These are phyloP conservation scores for Drosophila yakuba DNA, from an alignment of 1,140 invertebrate species.

Conservation along the genomic window DNA sequence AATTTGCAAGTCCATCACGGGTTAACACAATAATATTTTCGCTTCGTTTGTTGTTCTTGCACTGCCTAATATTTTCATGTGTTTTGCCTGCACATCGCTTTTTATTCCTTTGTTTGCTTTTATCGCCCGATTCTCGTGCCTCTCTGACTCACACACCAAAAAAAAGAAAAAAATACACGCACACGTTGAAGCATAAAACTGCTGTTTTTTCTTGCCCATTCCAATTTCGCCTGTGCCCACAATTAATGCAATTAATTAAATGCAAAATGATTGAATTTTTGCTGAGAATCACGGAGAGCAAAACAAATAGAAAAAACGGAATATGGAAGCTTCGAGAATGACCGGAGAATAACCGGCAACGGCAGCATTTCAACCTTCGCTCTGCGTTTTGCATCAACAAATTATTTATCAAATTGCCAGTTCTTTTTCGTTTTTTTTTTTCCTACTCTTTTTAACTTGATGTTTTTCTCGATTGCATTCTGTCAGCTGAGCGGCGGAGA, in stretches of 20 bases:
- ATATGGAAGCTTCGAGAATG: constrained; percentile 71
- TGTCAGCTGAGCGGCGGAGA: constrained; percentile 68
- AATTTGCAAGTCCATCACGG: not conserved
- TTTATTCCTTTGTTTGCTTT: constrained; percentile 80
- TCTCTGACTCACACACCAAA: constrained; percentile 66
- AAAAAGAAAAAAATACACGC: constrained; percentile 4
- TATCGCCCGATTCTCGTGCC: constrained; percentile 58
- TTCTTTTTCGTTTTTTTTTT: constrained; percentile 23
- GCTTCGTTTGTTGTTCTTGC: constrained; percentile 36
- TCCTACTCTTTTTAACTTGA: constrained; percentile 19
- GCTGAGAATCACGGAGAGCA: constrained; percentile 52
- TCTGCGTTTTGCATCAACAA: constrained; percentile 67
- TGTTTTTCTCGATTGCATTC: constrained; percentile 63
- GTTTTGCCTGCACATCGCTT: constrained; percentile 53
- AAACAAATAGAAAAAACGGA: constrained; percentile 26
- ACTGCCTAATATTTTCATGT: constrained; percentile 55
- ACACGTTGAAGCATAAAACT: constrained; percentile 17
- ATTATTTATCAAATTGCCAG: constrained; percentile 55
- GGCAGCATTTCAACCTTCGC: constrained; percentile 29
- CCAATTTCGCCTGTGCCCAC: constrained; percentile 18
- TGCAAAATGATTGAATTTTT: constrained; percentile 71
- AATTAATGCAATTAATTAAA: constrained; percentile 74
- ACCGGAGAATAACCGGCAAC: constrained; percentile 22
- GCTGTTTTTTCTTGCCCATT: constrained; percentile 50
- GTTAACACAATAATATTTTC: constrained; percentile 49